These are phyloP conservation scores for Heliconius eleuchia DNA, from an alignment of 1,140 invertebrate genomes.

Conservation along the genomic window DNA sequence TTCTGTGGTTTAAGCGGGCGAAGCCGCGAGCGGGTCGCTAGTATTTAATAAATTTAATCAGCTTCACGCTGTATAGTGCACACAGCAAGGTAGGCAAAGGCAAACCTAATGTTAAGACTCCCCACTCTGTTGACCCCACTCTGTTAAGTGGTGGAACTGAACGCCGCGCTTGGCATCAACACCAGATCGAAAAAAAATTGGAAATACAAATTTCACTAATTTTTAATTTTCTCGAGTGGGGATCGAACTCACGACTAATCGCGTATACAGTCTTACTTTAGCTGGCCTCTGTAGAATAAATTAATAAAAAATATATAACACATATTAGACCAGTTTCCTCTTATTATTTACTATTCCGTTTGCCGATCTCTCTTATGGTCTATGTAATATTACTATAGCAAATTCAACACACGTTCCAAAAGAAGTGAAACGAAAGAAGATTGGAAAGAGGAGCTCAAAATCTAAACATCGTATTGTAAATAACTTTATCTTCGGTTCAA, in stretches of 20 bases:
- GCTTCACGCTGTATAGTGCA: background rate
- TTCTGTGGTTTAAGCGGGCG: no score
- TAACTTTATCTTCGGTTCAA: background rate
- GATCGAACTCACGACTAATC: no score
- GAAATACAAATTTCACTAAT: no score
- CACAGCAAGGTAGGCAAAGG: background rate
- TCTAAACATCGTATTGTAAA: conserved; percentile 9
- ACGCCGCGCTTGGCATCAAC: no score
- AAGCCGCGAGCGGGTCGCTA: no score
- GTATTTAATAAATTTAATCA: background rate
- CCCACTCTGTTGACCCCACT: background rate
- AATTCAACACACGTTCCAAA: background rate
- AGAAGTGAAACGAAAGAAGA: conserved; percentile 4
- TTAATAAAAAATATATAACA: no score
- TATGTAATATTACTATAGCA: conserved; percentile 5
- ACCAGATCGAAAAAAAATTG: no score
- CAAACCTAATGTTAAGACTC: background rate
- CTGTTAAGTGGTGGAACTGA: background rate
- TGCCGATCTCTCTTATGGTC: background rate
- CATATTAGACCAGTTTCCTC: background rate
- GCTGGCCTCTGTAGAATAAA: no score
- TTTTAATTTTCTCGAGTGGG: no score
- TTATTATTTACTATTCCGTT: background rate
- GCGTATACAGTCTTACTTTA: no score
- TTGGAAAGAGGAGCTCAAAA: background rate